Evolutionary conservation across 2,797 vertebrate species (phyloP), one percentile per base, ranked within the genome.

Genomic region (Esox masquinongy): DNA sequence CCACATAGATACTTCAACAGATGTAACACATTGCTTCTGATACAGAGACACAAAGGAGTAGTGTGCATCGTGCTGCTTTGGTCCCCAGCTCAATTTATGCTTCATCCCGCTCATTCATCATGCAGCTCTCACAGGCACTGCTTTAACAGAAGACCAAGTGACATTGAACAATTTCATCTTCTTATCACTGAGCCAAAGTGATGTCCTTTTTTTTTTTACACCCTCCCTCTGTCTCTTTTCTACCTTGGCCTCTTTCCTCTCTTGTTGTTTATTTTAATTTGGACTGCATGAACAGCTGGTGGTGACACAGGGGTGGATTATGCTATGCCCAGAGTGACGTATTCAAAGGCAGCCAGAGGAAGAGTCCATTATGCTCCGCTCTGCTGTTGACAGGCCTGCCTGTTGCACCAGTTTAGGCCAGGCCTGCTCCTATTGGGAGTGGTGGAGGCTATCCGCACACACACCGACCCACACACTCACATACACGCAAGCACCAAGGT

Each of bases 381-480:
- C 94, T 94, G 94, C 85, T 84, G 85, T 86, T 94, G 94, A 93
- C 93, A 94, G 93, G 47, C 78, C 90, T 86, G 91, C 92, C 90
- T 90, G 88, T 88, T 92, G 88, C 87, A 93, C 93, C 93, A 94
- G 92, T 88, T 88, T 86, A 78, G 85, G 83, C 77, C 68, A 70
- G 82, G 76, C 77, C 56, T 74, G 47, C 74, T 80, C 89, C 81
- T 86, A 83, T 83, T 72, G 87, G 83, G 90, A 88, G 68, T 64
- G 79, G 77, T 83, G 24, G 74, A 78, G 75, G 83, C 67, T 64
- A 77, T n/a, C 36, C 70, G 82, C 61, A 69, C 75, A 19, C 71
- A 43, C 72, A 61, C 63, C 2, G 7, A 39, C 36, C 7, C 36
- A 70, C 68, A 31, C 24, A 29, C 51, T 29, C 67, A 74, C 70